These are phyloP conservation scores for Orestias chungarensis DNA, from an alignment of 2,797 vertebrate species.

Conservation along the genomic window DNA sequence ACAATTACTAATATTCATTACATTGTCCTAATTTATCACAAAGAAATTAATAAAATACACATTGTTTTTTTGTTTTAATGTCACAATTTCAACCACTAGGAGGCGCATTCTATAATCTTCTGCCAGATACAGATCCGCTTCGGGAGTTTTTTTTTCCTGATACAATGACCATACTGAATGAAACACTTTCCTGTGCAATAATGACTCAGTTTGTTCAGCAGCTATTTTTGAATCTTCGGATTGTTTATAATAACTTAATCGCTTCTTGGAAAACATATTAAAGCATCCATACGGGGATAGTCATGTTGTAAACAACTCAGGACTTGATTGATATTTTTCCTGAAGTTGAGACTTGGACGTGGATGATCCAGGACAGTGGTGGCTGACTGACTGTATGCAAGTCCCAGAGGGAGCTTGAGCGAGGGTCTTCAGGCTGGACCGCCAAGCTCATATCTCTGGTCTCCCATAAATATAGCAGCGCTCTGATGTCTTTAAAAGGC, in stretches of 20 bases:
- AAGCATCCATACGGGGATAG: slow-evolving; percentile 5
- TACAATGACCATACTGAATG: not conserved
- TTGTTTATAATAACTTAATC: slow-evolving; percentile 4
- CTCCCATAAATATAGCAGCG: slow-evolving; percentile 75
- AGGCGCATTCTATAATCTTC: not conserved
- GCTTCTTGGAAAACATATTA: slow-evolving; percentile 15
- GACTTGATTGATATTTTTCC: slow-evolving; percentile 41
- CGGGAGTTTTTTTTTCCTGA: too few species aligned
- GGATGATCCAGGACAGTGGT: slow-evolving; percentile 71
- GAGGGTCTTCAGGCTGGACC: slow-evolving; percentile 58
- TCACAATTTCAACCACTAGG: not conserved
- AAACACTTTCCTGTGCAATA: not conserved
- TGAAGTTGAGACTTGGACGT: slow-evolving; percentile 33
- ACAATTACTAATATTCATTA: not conserved
- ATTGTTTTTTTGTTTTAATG: not conserved
- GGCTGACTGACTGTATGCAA: slow-evolving; percentile 69
- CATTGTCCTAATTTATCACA: not conserved
- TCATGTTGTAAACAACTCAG: slow-evolving; percentile 20
- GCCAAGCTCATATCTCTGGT: slow-evolving; percentile 71
- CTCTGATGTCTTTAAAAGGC: slow-evolving; percentile 79
- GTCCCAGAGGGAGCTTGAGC: slow-evolving; percentile 72
- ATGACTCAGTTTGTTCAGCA: not conserved
- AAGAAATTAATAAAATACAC: not conserved
- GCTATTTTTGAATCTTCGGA: not conserved
- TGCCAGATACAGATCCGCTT: not conserved